Evolutionary conservation across 2,797 vertebrate genomes (phyloP).

Genomic region (Falco biarmicus): DNA sequence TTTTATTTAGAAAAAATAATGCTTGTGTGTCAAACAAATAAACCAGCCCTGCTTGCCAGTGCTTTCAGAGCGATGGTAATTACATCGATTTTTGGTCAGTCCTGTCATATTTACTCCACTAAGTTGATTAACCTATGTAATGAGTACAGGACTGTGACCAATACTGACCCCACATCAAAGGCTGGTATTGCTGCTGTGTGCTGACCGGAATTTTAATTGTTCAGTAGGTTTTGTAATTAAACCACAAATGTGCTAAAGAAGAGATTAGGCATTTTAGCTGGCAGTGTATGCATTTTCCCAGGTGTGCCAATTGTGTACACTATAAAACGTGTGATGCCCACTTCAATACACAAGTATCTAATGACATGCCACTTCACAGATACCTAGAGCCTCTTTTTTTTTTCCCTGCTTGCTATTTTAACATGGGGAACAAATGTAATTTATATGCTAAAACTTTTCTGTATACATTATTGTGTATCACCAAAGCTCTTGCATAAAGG

Average conservation of each 20-base stretch:
- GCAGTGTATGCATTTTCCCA: conserved; percentile 50
- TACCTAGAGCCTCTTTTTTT: neutral
- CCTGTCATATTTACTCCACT: conserved; percentile 63
- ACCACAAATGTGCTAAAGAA: conserved; percentile 79
- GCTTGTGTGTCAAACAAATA: neutral
- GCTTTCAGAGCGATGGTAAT: conserved; percentile 52
- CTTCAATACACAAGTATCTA: neutral
- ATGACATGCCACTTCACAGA: neutral
- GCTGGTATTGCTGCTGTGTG: conserved; percentile 83
- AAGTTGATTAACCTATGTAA: conserved; percentile 84
- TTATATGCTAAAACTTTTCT: conserved; percentile 11
- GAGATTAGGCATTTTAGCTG: conserved; percentile 39
- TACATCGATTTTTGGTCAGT: conserved; percentile 66
- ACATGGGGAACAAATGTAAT: neutral
- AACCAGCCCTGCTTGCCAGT: neutral
- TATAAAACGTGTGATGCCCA: neutral
- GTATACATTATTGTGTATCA: neutral
- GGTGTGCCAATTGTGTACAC: conserved; percentile 53
- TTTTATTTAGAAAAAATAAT: neutral
- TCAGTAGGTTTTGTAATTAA: conserved; percentile 83
- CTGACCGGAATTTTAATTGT: conserved; percentile 92
- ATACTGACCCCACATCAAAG: conserved; percentile 90
- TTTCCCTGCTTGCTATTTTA: neutral
- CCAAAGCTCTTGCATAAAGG: conserved; percentile 8
- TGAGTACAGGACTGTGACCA: conserved; percentile 89